Evolutionary conservation across 2,113 vertebrate genomes (phyloP).

Genomic region (Cathartes aura): DNA sequence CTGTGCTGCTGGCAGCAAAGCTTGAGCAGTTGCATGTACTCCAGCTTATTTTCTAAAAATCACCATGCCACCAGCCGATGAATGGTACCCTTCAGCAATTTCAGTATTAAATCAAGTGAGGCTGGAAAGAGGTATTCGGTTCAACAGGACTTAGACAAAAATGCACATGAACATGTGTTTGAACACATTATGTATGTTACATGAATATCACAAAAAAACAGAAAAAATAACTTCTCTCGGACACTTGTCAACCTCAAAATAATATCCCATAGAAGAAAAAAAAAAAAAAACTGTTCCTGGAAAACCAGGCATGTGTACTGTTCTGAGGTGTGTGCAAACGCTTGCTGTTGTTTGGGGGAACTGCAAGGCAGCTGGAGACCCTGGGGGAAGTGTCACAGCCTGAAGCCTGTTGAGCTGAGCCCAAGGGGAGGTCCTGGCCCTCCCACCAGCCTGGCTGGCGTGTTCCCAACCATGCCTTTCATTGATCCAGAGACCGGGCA

Average conservation of each 20-base stretch:
- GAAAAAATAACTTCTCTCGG: neutral
- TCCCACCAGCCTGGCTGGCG: neutral
- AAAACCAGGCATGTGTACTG: neutral
- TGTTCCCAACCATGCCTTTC: neutral
- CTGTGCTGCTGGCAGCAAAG: neutral
- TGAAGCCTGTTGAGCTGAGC: neutral
- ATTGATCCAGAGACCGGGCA: neutral
- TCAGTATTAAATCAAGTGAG: neutral
- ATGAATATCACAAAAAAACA: neutral
- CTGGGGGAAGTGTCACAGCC: neutral
- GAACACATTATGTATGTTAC: neutral
- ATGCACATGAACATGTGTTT: neutral
- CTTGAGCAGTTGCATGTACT: neutral
- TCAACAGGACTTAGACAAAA: neutral
- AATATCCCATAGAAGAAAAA: neutral
- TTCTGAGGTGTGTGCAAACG: neutral
- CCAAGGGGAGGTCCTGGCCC: neutral
- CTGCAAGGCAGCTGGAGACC: neutral
- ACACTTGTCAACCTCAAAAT: neutral
- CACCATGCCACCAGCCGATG: neutral
- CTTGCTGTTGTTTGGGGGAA: rapidly evolving
- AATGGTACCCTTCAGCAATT: neutral
- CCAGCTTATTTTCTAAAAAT: neutral
- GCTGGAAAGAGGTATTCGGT: neutral
- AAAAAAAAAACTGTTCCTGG: neutral